Base-by-base conservation (phyloP, 2,888 invertebrate genomes). In the Aproaerema taeniolella region DNA sequence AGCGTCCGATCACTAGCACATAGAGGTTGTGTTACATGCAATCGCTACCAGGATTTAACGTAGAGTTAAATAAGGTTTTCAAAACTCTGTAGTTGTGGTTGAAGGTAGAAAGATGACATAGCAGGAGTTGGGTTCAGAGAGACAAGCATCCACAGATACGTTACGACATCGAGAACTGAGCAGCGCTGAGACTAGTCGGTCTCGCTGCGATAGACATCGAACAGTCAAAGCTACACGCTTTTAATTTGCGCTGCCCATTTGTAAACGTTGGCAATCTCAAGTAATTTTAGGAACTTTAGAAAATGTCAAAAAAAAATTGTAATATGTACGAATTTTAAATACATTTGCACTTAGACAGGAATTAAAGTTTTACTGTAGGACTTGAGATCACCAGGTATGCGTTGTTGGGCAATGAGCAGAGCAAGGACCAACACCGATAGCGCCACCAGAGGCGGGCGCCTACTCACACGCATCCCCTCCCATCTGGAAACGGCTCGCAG, bases 391-490 rank as follows among this genome's bases (percentile, higher is more conserved):
- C n/a, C n/a, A 31, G 28, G 25, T 42, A 42, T 25, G 34, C 32
- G 30, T 36, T 10, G 20, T 32, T 35, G 40, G 50, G 56, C 59
- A 69, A 75, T 79, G 81, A 74, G 77, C 78, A 81, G 67, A 71
- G 74, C 74, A 76, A 75, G 50, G 58, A 61, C 59, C 57, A 65
- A 65, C 64, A 73, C 54, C 51, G 54, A 62, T 60, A 67, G 67
- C 67, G 61, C 49, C 60, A 51, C 59, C n/a, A 11, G 16, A 28
- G 7, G 12, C 11, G 49, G 50, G 68, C 73, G 77, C 73, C 67
- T 91, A 93, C 94, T 94, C 93, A 96, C 96, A 91, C 94, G 92
- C 95, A 96, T 96, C 88, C 96, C 95, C 90, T 96, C 96, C 95
- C 95, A 95, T 85, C 96, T 91, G 67, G 96, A 96, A 60, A 96